These are phyloP conservation scores for Leiothrix lutea DNA, from an alignment of 2,113 vertebrate genomes.

Conservation along the genomic window DNA sequence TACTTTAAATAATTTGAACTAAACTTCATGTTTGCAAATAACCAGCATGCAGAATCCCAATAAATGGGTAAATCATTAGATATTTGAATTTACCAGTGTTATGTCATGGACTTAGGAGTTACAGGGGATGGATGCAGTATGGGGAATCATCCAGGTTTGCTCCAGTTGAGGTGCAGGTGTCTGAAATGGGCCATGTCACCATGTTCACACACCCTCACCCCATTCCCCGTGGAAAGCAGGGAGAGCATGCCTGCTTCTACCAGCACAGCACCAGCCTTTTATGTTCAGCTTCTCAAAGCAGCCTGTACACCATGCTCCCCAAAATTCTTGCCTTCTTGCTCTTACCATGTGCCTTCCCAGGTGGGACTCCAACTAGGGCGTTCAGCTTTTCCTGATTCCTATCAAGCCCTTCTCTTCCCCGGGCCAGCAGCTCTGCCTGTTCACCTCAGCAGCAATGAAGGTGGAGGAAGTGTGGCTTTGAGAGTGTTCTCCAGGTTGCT, in stretches of 20 bases:
- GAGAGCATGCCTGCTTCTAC: not conserved
- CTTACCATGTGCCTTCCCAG: not conserved
- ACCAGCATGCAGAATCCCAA: not conserved
- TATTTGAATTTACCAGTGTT: not conserved
- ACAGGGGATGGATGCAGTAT: not conserved
- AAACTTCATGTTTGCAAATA: not conserved
- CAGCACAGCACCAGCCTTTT: not conserved
- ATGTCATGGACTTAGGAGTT: no score
- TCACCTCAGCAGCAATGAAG: not conserved
- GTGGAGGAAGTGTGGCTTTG: not conserved
- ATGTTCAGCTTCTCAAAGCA: not conserved
- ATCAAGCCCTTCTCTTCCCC: not conserved
- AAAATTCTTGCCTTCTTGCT: not conserved
- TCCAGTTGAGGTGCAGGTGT: not conserved
- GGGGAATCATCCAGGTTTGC: not conserved
- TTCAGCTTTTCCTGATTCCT: not conserved
- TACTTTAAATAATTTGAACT: not conserved
- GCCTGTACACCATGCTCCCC: rapidly evolving
- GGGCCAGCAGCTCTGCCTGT: not conserved
- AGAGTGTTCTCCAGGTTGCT: not conserved
- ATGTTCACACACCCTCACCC: not conserved
- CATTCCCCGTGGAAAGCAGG: rapidly evolving
- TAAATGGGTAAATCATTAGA: not conserved
- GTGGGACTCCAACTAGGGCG: not conserved
- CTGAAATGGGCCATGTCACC: not conserved